Percentiles rank a stretch among this genome's conserved stretches.
phyloP scores from a whole-genome alignment of 2,888 invertebrate genomes.

The Glyphotaelius pellucidus region DNA sequence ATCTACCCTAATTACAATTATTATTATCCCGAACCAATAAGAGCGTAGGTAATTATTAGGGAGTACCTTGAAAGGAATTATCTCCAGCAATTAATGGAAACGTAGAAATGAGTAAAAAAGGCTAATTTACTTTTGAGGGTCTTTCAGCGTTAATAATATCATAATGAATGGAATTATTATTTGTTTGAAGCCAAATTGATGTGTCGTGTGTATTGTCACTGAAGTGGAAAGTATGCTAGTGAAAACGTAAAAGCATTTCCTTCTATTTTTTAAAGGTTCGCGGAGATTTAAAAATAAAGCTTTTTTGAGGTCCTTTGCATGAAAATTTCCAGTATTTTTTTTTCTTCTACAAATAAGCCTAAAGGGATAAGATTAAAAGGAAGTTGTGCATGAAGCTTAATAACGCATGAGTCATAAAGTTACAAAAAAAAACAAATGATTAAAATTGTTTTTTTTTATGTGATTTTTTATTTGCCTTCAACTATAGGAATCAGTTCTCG shows the following conservation, averaged over 20 bases:
- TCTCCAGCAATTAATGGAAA: background rate
- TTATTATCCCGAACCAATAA: slow-evolving; percentile 7
- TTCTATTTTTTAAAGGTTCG: no score
- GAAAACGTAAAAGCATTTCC: background rate
- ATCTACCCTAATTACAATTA: background rate
- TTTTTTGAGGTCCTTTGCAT: no score
- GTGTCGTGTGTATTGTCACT: background rate
- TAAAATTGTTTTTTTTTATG: no score
- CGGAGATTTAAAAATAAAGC: no score
- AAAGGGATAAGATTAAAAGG: no score
- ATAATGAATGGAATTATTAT: background rate
- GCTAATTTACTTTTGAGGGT: background rate
- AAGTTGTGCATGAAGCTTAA: no score
- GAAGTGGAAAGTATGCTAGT: background rate
- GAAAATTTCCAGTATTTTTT: no score
- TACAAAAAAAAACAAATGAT: no score
- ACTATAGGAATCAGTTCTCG: no score
- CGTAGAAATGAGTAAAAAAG: background rate
- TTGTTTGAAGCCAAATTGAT: background rate
- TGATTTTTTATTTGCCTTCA: no score
- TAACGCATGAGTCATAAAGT: no score
- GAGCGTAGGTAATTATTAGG: background rate
- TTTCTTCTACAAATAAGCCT: no score
- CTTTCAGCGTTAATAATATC: background rate
- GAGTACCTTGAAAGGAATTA: background rate